Conservation (phyloP, 2,797 vertebrate species). For the Sphenopsis melanotis region DNA sequence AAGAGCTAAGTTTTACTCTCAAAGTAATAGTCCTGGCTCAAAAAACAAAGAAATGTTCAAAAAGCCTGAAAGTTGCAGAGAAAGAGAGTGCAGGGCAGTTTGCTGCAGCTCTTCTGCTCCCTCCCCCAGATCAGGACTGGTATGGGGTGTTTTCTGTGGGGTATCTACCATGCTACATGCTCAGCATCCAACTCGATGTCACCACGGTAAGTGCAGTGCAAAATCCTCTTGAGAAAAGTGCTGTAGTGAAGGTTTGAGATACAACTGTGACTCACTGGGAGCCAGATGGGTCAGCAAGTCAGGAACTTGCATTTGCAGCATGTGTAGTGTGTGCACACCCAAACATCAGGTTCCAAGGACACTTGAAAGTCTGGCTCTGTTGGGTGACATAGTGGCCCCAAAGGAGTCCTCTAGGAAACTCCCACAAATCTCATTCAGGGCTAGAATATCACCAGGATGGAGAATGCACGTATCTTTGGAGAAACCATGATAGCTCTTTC, state of each 20-base stretch:
- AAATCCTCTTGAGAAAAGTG: constrained; percentile 59
- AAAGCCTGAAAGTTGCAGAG: neutral
- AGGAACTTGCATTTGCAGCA: constrained; percentile 25
- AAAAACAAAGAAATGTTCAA: neutral
- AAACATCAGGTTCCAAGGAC: neutral
- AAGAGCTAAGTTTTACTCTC: neutral
- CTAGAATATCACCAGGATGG: constrained; percentile 24
- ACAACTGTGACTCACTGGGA: neutral
- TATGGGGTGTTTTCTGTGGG: neutral
- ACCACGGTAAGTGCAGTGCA: constrained; percentile 55
- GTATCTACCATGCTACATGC: constrained; percentile 7
- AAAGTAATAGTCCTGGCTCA: neutral
- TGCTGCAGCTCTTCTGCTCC: constrained; percentile 9
- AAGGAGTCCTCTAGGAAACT: constrained; percentile 8
- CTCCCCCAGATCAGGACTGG: neutral
- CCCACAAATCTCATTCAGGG: constrained; percentile 18
- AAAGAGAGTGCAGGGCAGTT: neutral
- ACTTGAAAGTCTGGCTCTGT: neutral
- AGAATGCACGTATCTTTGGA: neutral
- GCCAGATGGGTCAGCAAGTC: neutral
- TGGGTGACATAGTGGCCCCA: constrained; percentile 40
- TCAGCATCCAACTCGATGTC: constrained; percentile 9
- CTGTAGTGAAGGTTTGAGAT: constrained; percentile 49
- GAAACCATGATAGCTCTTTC: constrained; percentile 8
- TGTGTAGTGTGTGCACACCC: neutral